phyloP scores from a whole-genome alignment of 2,797 vertebrate species.

The Neostethus bicornis region DNA sequence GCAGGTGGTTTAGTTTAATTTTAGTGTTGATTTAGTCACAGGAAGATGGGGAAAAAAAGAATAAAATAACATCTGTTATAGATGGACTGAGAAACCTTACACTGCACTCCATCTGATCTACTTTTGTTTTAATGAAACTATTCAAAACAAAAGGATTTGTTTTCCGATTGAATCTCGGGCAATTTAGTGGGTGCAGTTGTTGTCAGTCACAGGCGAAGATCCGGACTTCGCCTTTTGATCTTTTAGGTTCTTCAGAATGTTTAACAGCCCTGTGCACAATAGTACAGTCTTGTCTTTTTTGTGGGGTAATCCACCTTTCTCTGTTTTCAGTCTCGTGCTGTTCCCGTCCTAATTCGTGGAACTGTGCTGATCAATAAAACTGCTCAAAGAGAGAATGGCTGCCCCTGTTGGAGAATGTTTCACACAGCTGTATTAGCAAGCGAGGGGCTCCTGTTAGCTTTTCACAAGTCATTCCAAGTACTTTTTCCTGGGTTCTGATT shows the following conservation, averaged over 20 bases:
- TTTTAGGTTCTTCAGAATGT: slow-evolving; percentile 26
- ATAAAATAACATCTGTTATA: slow-evolving; percentile 9
- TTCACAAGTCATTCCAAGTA: slow-evolving; percentile 68
- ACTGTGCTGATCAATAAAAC: slow-evolving; percentile 51
- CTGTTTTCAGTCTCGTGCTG: slow-evolving; percentile 43
- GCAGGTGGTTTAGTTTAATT: slow-evolving; percentile 3
- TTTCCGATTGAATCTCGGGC: slow-evolving; percentile 19
- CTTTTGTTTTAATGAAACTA: background rate
- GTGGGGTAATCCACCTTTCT: slow-evolving; percentile 43
- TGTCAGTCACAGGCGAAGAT: slow-evolving; percentile 29
- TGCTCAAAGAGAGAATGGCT: slow-evolving; percentile 44
- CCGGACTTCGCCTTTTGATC: slow-evolving; percentile 39
- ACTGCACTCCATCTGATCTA: background rate
- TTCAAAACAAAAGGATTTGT: slow-evolving; percentile 4
- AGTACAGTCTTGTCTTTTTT: slow-evolving; percentile 32
- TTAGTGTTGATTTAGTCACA: slow-evolving; percentile 4
- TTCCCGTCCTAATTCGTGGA: slow-evolving; percentile 41
- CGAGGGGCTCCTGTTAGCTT: slow-evolving; percentile 70
- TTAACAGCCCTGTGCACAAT: slow-evolving; percentile 24
- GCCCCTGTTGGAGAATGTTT: slow-evolving; percentile 57
- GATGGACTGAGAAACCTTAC: slow-evolving; percentile 1
- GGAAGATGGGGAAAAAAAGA: slow-evolving; percentile 1
- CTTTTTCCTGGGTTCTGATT: slow-evolving; percentile 58
- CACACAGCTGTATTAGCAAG: slow-evolving; percentile 53
- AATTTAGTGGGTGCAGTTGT: slow-evolving; percentile 21